Evolutionary conservation across 2,113 vertebrate species (phyloP), one percentile per base, ranked within the genome.

Genomic region (Gadus chalcogrammus): DNA sequence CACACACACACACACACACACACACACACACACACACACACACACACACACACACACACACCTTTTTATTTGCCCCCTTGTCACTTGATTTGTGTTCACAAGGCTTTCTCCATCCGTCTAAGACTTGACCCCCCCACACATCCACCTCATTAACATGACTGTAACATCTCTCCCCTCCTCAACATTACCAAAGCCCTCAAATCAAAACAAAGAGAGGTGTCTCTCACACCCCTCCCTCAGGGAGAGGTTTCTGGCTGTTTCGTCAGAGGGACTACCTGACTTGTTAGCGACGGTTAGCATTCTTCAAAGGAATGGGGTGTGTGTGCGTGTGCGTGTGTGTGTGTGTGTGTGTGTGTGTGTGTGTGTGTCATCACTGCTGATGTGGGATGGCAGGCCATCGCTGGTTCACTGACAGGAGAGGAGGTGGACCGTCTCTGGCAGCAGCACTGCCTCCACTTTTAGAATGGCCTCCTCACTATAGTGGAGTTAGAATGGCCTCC

Each of bases 271-370:
- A 73, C 84, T 87, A 85, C 85, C 87, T 90, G 87, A 90, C 88
- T 84, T 82, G 87, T 88, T 88, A 87, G 84, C 84, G 87, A 88
- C 85, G 86, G 88, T 90, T 87, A 88, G 87, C 85, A 79, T 48
- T 48, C 42, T 48, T 48, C 42, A 48, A 48, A 48, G 42, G 42
- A 48, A 7, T 13, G 42, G 12, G 42, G 42, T 13, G 5, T 48
- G 42, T 48, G 42, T 48, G 42, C 12, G 42, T 48, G 42, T 48
- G 42, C 13, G 42, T 48, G 42, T 48, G 42, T 48, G 42, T 48
- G 42, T 48, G 42, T 48, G 42, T 7, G 42, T 48, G 42, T 48
- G 42, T 48, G 20, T 20, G 20, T 20, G 20, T 20, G 20, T 20
- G 20, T 20, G n/a, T n/a, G n/a, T n/a, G n/a, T n/a, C 77, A 79